These are phyloP conservation scores for Anastrepha ludens DNA, from an alignment of 1,140 invertebrate genomes.

Conservation along the genomic window DNA sequence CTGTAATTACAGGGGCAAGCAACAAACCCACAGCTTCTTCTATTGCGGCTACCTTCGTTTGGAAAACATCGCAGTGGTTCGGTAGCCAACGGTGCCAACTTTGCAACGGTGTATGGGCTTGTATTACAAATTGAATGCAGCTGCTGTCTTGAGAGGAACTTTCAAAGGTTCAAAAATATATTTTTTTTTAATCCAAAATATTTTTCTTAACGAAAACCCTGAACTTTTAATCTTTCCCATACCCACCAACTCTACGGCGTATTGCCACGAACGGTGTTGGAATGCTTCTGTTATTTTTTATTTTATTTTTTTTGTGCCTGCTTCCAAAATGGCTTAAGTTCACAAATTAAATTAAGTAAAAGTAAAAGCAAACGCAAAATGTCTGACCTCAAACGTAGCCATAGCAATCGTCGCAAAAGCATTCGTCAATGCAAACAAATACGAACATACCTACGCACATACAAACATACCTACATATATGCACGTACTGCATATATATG, in stretches of 20 bases:
- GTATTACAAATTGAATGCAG: too few species aligned
- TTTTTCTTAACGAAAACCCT: too few species aligned
- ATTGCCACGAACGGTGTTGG: neutral
- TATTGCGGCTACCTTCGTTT: too few species aligned
- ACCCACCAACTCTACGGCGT: neutral
- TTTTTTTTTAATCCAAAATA: too few species aligned
- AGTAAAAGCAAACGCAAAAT: constrained; percentile 46
- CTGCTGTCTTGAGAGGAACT: too few species aligned
- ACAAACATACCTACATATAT: neutral
- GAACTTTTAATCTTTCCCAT: too few species aligned
- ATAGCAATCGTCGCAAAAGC: constrained; percentile 16
- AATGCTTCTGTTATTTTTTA: neutral
- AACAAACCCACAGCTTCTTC: too few species aligned
- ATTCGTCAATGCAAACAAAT: constrained; percentile 11
- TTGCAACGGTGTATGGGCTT: too few species aligned
- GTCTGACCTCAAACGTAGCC: constrained; percentile 45
- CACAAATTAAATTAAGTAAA: constrained; percentile 52
- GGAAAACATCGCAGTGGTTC: too few species aligned
- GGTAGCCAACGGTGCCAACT: too few species aligned
- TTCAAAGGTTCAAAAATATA: too few species aligned
- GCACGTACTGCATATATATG: neutral
- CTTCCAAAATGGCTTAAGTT: constrained; percentile 43
- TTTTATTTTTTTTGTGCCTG: neutral
- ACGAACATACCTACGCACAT: neutral
- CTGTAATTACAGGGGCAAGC: too few species aligned